Evolutionary conservation across 1,140 invertebrate species (phyloP).

Genomic region (Aphis craccivora): DNA sequence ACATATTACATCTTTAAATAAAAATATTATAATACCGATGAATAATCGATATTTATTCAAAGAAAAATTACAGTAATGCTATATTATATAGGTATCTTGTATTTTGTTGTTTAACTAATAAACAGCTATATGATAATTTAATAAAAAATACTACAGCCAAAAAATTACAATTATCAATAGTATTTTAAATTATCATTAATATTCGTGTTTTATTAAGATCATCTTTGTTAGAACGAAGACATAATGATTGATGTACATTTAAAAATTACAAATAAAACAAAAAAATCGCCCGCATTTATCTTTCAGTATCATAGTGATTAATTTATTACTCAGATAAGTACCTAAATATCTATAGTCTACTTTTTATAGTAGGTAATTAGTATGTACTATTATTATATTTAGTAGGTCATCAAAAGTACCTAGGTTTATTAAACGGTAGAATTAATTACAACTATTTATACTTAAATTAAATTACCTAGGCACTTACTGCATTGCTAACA

Average conservation of each 20-base stretch:
- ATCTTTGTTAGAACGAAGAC: neutral
- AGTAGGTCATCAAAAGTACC: neutral
- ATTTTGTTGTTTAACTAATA: neutral
- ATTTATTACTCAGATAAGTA: neutral
- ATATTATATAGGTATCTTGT: too few species aligned
- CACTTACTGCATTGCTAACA: too few species aligned
- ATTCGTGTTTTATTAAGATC: neutral
- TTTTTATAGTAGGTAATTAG: too few species aligned
- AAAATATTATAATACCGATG: too few species aligned
- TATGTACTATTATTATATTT: neutral
- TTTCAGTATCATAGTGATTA: neutral
- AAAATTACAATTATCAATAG: constrained; percentile 8
- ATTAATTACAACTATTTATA: too few species aligned
- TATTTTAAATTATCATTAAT: neutral
- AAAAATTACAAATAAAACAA: neutral
- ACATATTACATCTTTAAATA: too few species aligned
- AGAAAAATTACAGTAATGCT: too few species aligned
- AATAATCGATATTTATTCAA: too few species aligned
- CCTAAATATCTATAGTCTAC: neutral
- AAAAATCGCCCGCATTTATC: neutral
- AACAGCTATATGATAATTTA: neutral
- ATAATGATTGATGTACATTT: neutral
- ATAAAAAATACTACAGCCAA: constrained; percentile 11
- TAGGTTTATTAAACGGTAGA: too few species aligned
- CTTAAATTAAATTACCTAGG: too few species aligned